Evolutionary conservation across 2,888 invertebrate species (phyloP), one percentile per base, ranked within the genome.

Genomic region (Callinectes sapidus): DNA sequence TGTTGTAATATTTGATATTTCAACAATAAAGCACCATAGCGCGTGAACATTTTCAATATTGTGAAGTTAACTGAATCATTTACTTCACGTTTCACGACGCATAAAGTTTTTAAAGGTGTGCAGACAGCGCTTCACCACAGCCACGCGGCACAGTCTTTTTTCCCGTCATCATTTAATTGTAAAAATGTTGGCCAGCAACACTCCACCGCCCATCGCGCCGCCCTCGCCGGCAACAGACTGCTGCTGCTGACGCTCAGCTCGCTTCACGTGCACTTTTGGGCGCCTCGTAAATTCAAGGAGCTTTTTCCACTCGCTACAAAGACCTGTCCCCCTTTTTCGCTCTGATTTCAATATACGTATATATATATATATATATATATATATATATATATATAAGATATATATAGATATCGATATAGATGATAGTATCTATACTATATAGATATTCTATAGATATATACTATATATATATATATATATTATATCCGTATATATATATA

Each of bases 361-460:
- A 89, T 89, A 89, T 89, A 89, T 89, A 89, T 89, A 89, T 89
- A 89, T 89, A 89, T 89, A 89, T 89, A 89, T 89, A 89, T 89
- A 89, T 89, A 89, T 89, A 54, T 89, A 61, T 89, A 61, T 89
- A 61, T 61, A 54, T 61, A n/a, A n/a, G n/a, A n/a, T 89, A 61
- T 89, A 61, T 89, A 61, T 89, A 61, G 55, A 61, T 89, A 89
- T 89, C 55, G 28, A 55, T 48, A 48, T 89, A 89, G n/a, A 89
- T 55, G n/a, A 89, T 89, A 55, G 66, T 89, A 89, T 89, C 61
- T 89, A 89, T 89, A 89, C n/a, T 89, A 89, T 89, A 89, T 89
- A 89, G 61, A 89, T 89, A 89, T 89, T n/a, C n/a, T n/a, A 89
- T 89, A 89, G 61, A 89, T 89, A 89, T 89, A 54, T 89, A 61